Conservation (phyloP, 1,140 invertebrate species). For the Phocides pigmalion region DNA sequence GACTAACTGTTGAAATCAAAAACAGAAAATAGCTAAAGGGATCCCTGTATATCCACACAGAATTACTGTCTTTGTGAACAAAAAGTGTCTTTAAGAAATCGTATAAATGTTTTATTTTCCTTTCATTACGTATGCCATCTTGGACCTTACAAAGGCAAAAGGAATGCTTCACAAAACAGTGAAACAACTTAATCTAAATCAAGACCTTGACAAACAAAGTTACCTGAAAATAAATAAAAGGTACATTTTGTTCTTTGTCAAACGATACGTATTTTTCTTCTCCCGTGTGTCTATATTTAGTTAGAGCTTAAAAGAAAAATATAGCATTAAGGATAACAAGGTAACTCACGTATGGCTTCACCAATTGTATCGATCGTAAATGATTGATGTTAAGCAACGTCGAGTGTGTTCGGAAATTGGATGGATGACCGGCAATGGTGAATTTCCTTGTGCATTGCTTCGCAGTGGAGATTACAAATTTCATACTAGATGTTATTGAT, state of each 20-base stretch:
- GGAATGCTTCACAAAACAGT: conserved; percentile 26
- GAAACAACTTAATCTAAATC: conserved; percentile 28
- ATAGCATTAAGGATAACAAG: too few species aligned
- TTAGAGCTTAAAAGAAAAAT: too few species aligned
- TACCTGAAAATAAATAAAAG: conserved; percentile 18
- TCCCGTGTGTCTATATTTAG: background rate
- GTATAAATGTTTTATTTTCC: conserved; percentile 28
- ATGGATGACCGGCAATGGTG: too few species aligned
- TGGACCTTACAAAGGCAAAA: conserved; percentile 17
- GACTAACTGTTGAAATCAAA: background rate
- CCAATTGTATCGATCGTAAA: too few species aligned
- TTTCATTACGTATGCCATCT: conserved; percentile 21
- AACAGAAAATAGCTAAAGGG: conserved; percentile 9
- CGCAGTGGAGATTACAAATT: too few species aligned
- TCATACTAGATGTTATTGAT: too few species aligned
- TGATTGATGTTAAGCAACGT: too few species aligned
- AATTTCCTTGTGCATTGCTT: too few species aligned
- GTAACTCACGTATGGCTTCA: too few species aligned
- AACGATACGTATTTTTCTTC: background rate
- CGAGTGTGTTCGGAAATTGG: too few species aligned
- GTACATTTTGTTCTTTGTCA: background rate
- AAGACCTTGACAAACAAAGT: conserved; percentile 19
- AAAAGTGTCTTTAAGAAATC: conserved; percentile 24
- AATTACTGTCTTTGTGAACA: conserved; percentile 22
- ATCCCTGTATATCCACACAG: conserved; percentile 3